Conservation (phyloP, 1,140 invertebrate genomes). For the Saccostrea echinata region DNA sequence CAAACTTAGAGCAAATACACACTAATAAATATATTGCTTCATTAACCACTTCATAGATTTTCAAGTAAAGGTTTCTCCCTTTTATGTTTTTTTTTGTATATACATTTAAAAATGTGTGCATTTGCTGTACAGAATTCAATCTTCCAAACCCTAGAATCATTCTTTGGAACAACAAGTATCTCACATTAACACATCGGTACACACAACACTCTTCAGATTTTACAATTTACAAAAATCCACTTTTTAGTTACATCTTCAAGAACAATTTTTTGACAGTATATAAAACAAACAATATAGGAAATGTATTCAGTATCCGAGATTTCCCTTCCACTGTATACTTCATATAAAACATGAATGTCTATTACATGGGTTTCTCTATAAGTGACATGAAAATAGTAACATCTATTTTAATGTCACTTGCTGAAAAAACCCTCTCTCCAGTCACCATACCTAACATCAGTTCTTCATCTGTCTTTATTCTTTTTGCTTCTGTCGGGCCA, state of each 20-base stretch:
- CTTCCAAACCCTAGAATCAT: not conserved
- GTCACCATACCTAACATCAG: not conserved
- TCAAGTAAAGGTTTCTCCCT: not conserved
- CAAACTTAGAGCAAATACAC: not conserved
- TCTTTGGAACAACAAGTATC: not conserved
- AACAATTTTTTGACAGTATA: not conserved
- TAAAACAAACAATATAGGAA: not conserved
- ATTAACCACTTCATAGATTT: not conserved
- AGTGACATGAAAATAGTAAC: constrained; percentile 18
- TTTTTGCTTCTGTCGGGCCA: not conserved
- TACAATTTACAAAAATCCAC: not conserved
- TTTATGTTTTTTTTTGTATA: not conserved
- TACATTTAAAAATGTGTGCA: not conserved
- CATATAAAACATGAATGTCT: not conserved
- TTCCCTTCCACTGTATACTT: not conserved
- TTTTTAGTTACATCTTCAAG: not conserved
- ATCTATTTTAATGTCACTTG: constrained; percentile 28
- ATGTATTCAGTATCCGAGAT: not conserved
- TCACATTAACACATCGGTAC: not conserved
- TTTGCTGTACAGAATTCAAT: constrained; percentile 17
- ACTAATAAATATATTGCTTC: not conserved
- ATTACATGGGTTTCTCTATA: not conserved
- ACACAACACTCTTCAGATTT: not conserved
- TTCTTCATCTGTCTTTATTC: constrained; percentile 32
- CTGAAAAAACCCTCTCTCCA: not conserved